Evolutionary conservation across 1,140 invertebrate species (phyloP).

Genomic region (Drosophila azteca): DNA sequence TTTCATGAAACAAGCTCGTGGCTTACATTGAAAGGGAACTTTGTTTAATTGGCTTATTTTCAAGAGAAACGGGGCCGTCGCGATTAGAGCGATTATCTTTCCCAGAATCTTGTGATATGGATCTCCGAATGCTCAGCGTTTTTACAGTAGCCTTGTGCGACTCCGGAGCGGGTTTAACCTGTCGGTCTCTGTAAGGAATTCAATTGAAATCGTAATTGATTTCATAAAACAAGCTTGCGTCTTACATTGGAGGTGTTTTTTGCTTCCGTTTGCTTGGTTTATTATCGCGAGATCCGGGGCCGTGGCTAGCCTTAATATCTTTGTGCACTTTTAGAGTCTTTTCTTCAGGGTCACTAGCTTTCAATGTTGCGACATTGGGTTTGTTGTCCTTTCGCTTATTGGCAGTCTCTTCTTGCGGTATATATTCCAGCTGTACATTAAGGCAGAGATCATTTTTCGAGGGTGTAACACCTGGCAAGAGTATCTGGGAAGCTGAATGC

Average conservation of each 20-base stretch:
- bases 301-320: background rate
- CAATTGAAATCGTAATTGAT: too few relatives aligned
- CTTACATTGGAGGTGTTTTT: conserved; percentile 5
- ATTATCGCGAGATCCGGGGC: too few relatives aligned
- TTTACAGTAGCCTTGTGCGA: conserved; percentile 1
- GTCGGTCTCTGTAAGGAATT: background rate
- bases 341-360: too few relatives aligned
- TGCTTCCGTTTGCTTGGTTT: background rate
- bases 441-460: conserved; percentile 18
- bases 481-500: background rate
- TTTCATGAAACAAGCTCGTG: too few relatives aligned
- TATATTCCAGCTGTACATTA: conserved; percentile 39
- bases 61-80: background rate
- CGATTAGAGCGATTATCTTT: background rate
- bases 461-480: conserved; percentile 6
- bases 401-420: conserved; percentile 31
- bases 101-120: background rate
- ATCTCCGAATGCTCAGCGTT: too few relatives aligned
- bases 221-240: too few relatives aligned
- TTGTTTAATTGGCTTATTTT: background rate
- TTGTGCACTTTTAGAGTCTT: too few relatives aligned
- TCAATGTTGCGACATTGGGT: background rate
- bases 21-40: conserved; percentile 5
- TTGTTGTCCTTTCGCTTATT: conserved; percentile 2
- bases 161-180: background rate